Percentiles rank a stretch among this genome's conserved stretches.
Conservation (phyloP, 1,140 invertebrate species). For the Drosophila varians region DNA sequence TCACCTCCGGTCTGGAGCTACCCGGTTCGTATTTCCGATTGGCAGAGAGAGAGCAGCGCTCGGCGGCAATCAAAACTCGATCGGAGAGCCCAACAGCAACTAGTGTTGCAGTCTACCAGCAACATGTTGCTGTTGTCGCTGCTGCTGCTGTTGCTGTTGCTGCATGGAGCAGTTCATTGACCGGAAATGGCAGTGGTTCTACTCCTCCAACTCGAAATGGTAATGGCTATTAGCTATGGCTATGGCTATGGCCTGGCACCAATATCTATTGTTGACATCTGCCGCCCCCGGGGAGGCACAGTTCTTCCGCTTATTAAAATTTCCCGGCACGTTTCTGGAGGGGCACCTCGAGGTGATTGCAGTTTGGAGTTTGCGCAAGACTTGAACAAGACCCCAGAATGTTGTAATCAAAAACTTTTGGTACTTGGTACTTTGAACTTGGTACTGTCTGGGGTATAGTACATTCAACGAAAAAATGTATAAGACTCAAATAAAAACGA, state of each 20-base stretch:
- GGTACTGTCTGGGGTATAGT: too few relatives aligned
- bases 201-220: constrained; percentile 45
- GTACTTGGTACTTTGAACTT: background rate
- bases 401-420: constrained; percentile 68
- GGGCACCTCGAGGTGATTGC: constrained; percentile 52
- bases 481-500: constrained; percentile 42
- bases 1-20: too few relatives aligned
- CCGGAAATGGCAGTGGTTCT: constrained; percentile 38
- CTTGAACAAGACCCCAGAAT: constrained; percentile 55
- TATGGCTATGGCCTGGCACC: constrained; percentile 49
- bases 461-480: constrained; percentile 1
- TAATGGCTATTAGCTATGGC: constrained; percentile 49
- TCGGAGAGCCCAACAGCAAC: constrained; percentile 49
- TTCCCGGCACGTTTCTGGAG: constrained; percentile 67
- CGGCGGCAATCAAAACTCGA: constrained; percentile 66
- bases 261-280: constrained; percentile 58
- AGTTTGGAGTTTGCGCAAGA: constrained; percentile 59
- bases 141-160: constrained; percentile 1
- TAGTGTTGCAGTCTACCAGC: constrained; percentile 14
- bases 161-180: constrained; percentile 36
- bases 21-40: background rate
- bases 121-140: constrained; percentile 25
- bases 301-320: constrained; percentile 77
- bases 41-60: background rate
- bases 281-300: constrained; percentile 47